Evolutionary conservation across 2,888 invertebrate species (phyloP).

Genomic region (Athetis lepigone): DNA sequence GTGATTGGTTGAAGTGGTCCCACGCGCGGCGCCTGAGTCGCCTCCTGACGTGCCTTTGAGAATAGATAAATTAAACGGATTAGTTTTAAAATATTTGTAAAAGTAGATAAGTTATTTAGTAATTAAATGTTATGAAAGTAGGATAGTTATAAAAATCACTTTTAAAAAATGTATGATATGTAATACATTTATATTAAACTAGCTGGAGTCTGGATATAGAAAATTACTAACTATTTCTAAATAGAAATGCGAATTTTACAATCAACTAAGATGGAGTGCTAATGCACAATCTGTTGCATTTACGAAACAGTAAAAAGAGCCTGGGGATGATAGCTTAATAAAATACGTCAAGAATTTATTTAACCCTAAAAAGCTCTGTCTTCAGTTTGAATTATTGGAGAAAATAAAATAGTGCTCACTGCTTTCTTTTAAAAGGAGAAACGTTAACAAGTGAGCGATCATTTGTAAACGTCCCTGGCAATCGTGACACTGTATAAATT

Average conservation of each 20-base stretch:
- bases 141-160: no score
- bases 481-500: constrained; percentile 47
- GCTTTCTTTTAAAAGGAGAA: constrained; percentile 47
- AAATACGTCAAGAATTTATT: constrained; percentile 17
- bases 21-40: constrained; percentile 60
- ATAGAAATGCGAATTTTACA: no score
- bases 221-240: no score
- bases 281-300: not conserved
- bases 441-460: constrained; percentile 50
- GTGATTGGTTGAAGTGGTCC: constrained; percentile 45
- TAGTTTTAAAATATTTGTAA: no score
- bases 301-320: not conserved
- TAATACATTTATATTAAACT: no score
- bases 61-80: no score
- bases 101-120: not conserved
- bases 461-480: constrained; percentile 49
- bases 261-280: no score
- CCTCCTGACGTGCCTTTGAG: not conserved
- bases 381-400: constrained; percentile 22
- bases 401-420: constrained; percentile 34
- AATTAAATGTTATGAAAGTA: no score
- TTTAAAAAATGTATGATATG: no score
- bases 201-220: no score
- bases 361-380: constrained; percentile 2
- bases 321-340: constrained; percentile 3